Evolutionary conservation across 1,140 invertebrate species (phyloP), one percentile per base, ranked within the genome.

Genomic region (Drosophila ohnishii): DNA sequence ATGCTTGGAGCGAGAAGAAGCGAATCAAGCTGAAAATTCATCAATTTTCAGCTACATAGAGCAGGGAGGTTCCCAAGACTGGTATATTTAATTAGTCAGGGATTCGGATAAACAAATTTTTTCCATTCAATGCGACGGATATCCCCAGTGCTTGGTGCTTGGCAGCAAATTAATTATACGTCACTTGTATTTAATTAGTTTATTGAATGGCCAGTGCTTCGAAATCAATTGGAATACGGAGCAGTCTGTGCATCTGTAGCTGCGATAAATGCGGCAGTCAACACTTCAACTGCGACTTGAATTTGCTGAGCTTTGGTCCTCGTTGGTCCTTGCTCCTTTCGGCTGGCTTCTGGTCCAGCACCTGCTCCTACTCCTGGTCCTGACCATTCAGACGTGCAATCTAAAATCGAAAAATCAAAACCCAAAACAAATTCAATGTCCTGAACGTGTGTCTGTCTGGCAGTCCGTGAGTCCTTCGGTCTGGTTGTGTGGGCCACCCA

Each of bases 391-490:
- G 71, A 86, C 84, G 84, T 75, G 81, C 79, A 83, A 86, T 88
- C 86, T 86, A 71, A 77, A 86, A 88, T 86, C 83, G 83, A 86
- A 86, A 86, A 86, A 86, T 86, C 83, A 86, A 87, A 87, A 86
- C 75, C 83, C 79, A 88, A 86, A 86, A 88, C 80, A 88, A 88
- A 86, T 88, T 86, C 83, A 86, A 88, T 86, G 83, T 88, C 84
- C 83, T 82, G 83, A 76, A 67, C 55, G 83, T 87, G 86, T 79
- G 82, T 75, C 59, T 70, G 65, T 63, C 59, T 50, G 22, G 44
- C 11, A 45, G 57, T 62, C 30, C 39, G 44, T 57, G 34, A 40
- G 44, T 71, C 25, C 45, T 37, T 47, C 34, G 42, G 45, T 51
- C 16, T 78, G 40, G 30, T 28, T 80, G 22, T 55, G 62, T 60